Evolutionary conservation across 1,140 invertebrate species (phyloP).

Genomic region (Brachystomella parvula): DNA sequence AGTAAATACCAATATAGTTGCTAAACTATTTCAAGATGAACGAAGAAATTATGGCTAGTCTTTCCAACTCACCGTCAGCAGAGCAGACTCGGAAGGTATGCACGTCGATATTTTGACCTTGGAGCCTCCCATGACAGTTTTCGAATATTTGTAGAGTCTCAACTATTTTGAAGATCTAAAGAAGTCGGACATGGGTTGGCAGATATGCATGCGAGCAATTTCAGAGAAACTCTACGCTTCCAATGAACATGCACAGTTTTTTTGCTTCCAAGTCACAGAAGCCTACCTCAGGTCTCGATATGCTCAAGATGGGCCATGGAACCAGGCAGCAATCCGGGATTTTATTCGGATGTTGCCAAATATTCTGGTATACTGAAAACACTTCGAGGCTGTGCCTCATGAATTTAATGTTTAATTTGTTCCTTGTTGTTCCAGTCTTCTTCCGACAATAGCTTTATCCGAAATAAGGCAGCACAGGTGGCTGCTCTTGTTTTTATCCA

Average conservation of each 20-base stretch:
- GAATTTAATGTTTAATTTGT: not conserved
- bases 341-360: slow-evolving; percentile 33
- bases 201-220: slow-evolving; percentile 45
- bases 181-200: slow-evolving; percentile 46
- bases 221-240: slow-evolving; percentile 34
- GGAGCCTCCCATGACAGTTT: no score
- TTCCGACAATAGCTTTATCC: slow-evolving; percentile 36
- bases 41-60: not conserved
- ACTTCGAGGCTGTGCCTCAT: not conserved
- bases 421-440: not conserved
- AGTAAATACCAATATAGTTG: no score
- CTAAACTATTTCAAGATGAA: not conserved
- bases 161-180: slow-evolving; percentile 45
- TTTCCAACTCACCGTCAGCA: not conserved
- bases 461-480: slow-evolving; percentile 52
- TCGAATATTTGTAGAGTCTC: no score
- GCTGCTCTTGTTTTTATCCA: slow-evolving; percentile 48
- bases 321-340: slow-evolving; percentile 38
- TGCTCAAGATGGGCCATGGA: slow-evolving; percentile 19
- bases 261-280: slow-evolving; percentile 50
- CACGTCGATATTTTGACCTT: not conserved
- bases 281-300: slow-evolving; percentile 45
- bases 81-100: slow-evolving; percentile 1
- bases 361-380: not conserved
- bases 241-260: slow-evolving; percentile 48